phyloP scores from a whole-genome alignment of 2,113 vertebrate genomes.

The Channa maculata region DNA sequence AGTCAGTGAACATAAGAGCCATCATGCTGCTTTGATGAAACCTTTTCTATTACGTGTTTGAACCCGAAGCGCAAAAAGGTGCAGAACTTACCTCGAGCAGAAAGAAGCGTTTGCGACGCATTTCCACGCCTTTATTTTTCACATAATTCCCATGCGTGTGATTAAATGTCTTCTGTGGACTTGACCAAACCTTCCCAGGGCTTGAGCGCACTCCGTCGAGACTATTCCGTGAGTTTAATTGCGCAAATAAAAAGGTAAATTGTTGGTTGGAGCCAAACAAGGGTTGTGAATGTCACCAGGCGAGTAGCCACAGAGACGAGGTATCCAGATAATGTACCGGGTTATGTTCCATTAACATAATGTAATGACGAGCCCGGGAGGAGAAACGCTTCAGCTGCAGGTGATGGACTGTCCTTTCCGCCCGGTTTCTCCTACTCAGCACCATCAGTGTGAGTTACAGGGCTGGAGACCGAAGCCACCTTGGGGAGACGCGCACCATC shows the following conservation, averaged over 20 bases:
- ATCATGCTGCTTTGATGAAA: background rate
- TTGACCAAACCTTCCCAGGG: background rate
- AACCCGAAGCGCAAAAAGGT: background rate
- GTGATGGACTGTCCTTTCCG: constrained; percentile 9
- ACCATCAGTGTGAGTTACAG: constrained; percentile 19
- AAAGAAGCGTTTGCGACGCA: constrained; percentile 61
- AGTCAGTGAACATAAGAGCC: constrained; percentile 11
- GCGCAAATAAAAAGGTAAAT: background rate
- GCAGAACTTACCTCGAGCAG: constrained; percentile 69
- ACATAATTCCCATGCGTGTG: constrained; percentile 41
- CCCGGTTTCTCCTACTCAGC: background rate
- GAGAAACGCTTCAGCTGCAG: constrained; percentile 2
- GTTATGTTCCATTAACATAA: background rate
- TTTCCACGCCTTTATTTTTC: constrained; percentile 51
- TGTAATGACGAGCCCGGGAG: background rate
- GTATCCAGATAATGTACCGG: background rate
- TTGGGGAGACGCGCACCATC: constrained; percentile 35
- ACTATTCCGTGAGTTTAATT: background rate
- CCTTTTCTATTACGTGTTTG: constrained; percentile 8
- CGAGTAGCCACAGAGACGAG: background rate
- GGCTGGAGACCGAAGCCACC: constrained; percentile 36
- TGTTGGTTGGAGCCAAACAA: background rate
- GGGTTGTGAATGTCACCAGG: constrained; percentile 15
- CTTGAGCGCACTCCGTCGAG: background rate
- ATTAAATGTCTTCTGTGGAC: constrained; percentile 11